Conservation (phyloP, 2,888 invertebrate species). For the Tachina grossa region DNA sequence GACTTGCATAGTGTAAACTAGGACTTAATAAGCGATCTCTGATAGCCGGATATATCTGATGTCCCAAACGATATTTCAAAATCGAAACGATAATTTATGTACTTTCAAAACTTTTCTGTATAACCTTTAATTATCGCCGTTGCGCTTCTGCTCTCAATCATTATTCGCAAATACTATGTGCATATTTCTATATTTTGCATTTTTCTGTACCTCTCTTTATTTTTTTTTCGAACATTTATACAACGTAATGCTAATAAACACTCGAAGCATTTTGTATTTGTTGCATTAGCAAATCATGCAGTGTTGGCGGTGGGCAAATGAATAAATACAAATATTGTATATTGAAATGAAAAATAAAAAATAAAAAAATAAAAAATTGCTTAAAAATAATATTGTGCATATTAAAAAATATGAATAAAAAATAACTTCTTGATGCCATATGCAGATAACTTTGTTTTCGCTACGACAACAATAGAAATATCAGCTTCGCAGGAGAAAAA, state of each 20-base stretch:
- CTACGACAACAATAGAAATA: conserved; percentile 69
- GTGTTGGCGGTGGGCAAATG: conserved; percentile 68
- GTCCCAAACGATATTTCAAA: no score
- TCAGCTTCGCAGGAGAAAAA: conserved; percentile 33
- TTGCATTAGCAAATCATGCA: conserved; percentile 60
- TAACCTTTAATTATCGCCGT: neutral
- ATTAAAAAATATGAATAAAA: conserved; percentile 59
- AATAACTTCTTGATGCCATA: conserved; percentile 68
- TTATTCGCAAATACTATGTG: neutral
- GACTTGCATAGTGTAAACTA: no score
- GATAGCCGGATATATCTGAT: no score
- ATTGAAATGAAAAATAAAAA: neutral
- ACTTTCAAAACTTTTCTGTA: no score
- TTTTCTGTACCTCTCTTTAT: conserved; percentile 4
- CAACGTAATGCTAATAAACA: conserved; percentile 67
- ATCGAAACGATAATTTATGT: no score
- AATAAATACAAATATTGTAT: conserved; percentile 41
- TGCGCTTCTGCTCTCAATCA: conserved; percentile 2
- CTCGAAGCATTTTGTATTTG: conserved; percentile 64
- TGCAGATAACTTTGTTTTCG: conserved; percentile 67
- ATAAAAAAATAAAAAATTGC: conserved; percentile 7
- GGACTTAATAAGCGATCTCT: no score
- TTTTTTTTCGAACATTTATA: neutral
- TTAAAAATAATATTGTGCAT: conserved; percentile 61
- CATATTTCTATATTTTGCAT: conserved; percentile 6